Conservation (phyloP, 1,140 invertebrate species). For the Drosophila paulistorum region DNA sequence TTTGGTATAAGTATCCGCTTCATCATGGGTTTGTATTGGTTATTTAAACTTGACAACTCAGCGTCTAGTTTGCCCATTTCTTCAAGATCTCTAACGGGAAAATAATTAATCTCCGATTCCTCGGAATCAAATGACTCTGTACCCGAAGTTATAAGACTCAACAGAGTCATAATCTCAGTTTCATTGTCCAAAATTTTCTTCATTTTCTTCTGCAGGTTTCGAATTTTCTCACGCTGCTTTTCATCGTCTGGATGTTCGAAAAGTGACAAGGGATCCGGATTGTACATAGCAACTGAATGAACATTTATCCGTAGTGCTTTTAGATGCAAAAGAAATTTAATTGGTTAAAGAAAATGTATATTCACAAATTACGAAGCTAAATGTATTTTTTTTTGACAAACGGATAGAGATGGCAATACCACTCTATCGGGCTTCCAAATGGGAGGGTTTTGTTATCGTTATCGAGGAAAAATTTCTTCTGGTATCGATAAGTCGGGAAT, state of each 20-base stretch:
- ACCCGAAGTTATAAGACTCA: not conserved
- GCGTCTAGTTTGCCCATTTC: not conserved
- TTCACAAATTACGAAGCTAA: no score
- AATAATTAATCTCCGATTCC: not conserved
- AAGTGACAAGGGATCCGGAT: not conserved
- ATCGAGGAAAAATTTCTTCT: not conserved
- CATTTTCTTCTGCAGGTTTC: constrained; percentile 2
- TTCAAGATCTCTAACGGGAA: not conserved
- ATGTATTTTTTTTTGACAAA: no score
- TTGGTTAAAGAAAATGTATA: no score
- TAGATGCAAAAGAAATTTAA: no score
- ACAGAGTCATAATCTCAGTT: not conserved
- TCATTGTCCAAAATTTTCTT: not conserved
- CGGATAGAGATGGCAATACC: no score
- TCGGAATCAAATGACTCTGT: not conserved
- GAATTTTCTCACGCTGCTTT: not conserved
- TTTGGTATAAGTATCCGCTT: not conserved
- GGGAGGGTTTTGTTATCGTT: not conserved
- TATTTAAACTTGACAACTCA: not conserved
- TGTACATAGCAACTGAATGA: not conserved
- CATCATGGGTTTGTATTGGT: not conserved
- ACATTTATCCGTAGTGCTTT: not conserved
- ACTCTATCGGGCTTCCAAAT: not conserved
- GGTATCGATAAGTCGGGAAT: no score
- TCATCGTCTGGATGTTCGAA: not conserved